Evolutionary conservation across 2,113 vertebrate genomes (phyloP), one percentile per base, ranked within the genome.

Genomic region (Varanus salvator): DNA sequence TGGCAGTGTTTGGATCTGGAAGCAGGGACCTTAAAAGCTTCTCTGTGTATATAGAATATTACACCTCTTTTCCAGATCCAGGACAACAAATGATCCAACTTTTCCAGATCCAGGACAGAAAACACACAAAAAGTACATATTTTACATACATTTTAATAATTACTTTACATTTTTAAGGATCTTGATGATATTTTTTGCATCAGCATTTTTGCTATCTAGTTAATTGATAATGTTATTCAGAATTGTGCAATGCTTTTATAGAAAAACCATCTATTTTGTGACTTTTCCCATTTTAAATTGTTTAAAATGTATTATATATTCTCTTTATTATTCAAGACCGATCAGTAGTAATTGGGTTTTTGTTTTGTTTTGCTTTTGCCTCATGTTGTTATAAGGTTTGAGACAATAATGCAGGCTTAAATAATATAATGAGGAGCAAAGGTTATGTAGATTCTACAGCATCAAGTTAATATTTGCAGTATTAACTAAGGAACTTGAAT

Each of bases 321-420:
- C 84, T 69, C 48, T 60, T 34, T 87, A 80, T 2, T 48, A 19
- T 64, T 29, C 72, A 11, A 86, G 92, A 80, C 27, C 38, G 84
- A 74, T 38, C 29, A 69, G 7, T 87, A 87, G 86, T 57, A 90
- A 85, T 57, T 0, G 75, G 4, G 0, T n/a, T 74, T 74, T 74
- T 74, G 12, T 74, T 64, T 64, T 38, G n/a, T 3, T 85, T 60
- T 60, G n/a, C 0, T 76, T 94, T 75, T 89, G 66, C 52, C 85
- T 60, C 29, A 27, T 64, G 48, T 50, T 74, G 50, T 74, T 38
- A 84, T 72, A 93, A 85, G 17, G 0, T 6, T n/a, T 78, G 50
- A 88, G 85, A 44, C 74, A 85, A 80, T 6, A 5, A 44, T 17
- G 27, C 9, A 15, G 38, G 5, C 25, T 31, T 75, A 50, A 78